Percentiles rank a stretch among this genome's conserved stretches.
These are phyloP conservation scores for Cataglyphis cursor DNA, from an alignment of 2,888 invertebrate genomes.

Conservation along the genomic window DNA sequence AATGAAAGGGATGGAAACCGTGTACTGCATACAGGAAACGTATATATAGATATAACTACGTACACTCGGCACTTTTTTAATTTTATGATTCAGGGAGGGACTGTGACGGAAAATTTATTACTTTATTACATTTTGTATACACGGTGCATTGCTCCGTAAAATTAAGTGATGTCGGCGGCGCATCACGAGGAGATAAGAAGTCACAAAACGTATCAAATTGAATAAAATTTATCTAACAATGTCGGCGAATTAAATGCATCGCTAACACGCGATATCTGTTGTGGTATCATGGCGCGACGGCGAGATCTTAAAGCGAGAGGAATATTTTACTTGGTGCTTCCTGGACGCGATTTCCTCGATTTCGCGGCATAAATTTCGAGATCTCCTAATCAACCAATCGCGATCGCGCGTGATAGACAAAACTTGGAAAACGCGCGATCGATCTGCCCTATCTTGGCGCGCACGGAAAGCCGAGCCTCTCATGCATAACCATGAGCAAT, in stretches of 20 bases:
- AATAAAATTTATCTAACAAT: constrained; percentile 14
- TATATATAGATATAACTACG: too few relatives aligned
- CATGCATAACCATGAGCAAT: constrained; percentile 84
- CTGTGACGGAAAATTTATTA: constrained; percentile 17
- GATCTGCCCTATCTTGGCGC: constrained; percentile 76
- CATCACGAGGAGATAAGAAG: too few relatives aligned
- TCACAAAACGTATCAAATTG: background rate
- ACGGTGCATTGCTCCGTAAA: background rate
- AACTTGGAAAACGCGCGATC: constrained; percentile 72
- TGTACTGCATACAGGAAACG: background rate
- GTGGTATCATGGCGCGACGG: background rate
- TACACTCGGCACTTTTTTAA: constrained; percentile 22
- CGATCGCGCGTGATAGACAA: constrained; percentile 49
- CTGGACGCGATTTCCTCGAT: background rate
- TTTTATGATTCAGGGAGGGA: background rate
- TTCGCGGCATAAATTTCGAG: constrained; percentile 18
- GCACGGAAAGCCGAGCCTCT: constrained; percentile 73
- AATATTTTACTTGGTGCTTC: background rate
- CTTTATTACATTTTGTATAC: constrained; percentile 14
- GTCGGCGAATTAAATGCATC: background rate
- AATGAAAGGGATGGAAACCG: constrained; percentile 29
- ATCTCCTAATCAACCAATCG: constrained; percentile 38
- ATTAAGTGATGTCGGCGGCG: background rate
- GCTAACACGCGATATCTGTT: background rate
- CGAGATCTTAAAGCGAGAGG: background rate